Conservation (phyloP, 2,113 vertebrate species). For the Sinocyclocheilus anshuiensis region DNA sequence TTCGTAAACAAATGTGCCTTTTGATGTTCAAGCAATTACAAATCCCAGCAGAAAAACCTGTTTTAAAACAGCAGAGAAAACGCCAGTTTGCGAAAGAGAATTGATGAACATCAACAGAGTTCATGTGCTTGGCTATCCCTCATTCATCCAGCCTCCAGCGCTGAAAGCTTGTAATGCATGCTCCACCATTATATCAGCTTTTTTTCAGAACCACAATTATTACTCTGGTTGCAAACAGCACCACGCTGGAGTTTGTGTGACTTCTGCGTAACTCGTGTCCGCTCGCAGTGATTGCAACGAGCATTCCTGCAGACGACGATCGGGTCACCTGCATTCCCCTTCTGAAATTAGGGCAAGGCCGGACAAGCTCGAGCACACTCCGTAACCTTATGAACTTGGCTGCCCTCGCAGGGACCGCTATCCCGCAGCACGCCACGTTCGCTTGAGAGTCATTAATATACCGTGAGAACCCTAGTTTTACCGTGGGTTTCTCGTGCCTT, state of each 20-base stretch:
- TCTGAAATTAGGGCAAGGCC: neutral
- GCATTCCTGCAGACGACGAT: constrained; percentile 16
- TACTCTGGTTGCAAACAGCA: constrained; percentile 66
- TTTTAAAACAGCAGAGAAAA: constrained; percentile 52
- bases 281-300: constrained; percentile 41
- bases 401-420: constrained; percentile 45
- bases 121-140: constrained; percentile 60
- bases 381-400: constrained; percentile 60
- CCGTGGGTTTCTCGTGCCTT: constrained; percentile 67
- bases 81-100: constrained; percentile 60
- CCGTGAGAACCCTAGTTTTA: constrained; percentile 66
- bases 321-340: constrained; percentile 39
- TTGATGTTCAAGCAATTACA: constrained; percentile 26
- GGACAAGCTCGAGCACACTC: constrained; percentile 20
- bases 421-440: constrained; percentile 56
- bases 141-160: constrained; percentile 67
- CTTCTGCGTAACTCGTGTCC: constrained; percentile 41
- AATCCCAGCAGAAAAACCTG: constrained; percentile 60
- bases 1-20: constrained; percentile 15
- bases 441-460: constrained; percentile 62
- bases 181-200: constrained; percentile 68
- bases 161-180: constrained; percentile 73
- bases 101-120: constrained; percentile 66
- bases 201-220: constrained; percentile 72
- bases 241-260: constrained; percentile 56